Conservation (phyloP, 2,113 vertebrate genomes). For the Anseranas semipalmata region DNA sequence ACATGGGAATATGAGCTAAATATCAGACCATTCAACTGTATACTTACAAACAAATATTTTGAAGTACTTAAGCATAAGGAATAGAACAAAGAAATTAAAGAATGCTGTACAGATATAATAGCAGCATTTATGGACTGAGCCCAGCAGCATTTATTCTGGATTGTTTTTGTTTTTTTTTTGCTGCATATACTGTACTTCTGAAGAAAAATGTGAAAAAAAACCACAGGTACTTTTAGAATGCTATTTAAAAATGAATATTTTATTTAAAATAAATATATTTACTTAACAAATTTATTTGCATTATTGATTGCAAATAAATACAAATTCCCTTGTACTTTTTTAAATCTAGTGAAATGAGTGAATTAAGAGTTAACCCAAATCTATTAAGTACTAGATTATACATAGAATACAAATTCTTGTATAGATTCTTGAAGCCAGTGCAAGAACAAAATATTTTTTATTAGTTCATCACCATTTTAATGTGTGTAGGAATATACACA, state of each 20-base stretch:
- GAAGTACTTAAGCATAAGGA: constrained; percentile 63
- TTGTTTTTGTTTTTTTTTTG: background rate
- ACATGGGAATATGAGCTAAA: constrained; percentile 70
- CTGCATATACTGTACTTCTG: background rate
- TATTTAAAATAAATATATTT: background rate
- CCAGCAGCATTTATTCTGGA: constrained; percentile 8
- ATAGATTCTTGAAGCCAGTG: background rate
- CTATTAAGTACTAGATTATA: background rate
- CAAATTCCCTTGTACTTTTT: background rate
- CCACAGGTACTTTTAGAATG: background rate
- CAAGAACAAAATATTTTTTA: background rate
- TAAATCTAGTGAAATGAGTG: background rate
- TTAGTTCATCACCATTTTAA: background rate
- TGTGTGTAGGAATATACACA: background rate
- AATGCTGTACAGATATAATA: background rate
- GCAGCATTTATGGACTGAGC: constrained; percentile 7
- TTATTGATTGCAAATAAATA: constrained; percentile 4
- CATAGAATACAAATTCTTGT: background rate
- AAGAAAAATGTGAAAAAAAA: background rate
- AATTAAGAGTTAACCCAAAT: background rate
- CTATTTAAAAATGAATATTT: constrained; percentile 21
- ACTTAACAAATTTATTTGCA: background rate
- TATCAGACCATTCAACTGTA: constrained; percentile 45
- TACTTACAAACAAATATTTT: constrained; percentile 74
- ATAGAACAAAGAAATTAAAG: constrained; percentile 70